phyloP scores from a whole-genome alignment of 2,888 invertebrate species.

The Loripinus fragilis region DNA sequence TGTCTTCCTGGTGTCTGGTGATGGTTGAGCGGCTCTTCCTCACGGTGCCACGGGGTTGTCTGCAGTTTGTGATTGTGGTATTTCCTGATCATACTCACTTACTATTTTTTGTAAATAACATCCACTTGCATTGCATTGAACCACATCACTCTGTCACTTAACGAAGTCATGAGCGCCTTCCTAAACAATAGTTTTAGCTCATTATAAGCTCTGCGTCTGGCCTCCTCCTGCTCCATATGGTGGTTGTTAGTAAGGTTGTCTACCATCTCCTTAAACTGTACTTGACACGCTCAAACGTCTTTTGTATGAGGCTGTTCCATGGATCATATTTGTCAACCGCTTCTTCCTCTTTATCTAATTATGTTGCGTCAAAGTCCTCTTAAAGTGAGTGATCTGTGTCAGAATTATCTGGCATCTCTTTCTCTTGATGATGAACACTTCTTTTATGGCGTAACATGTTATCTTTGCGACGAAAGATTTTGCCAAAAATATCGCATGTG shows the following conservation, averaged over 20 bases:
- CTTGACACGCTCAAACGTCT: neutral
- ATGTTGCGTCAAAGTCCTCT: neutral
- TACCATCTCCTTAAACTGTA: neutral
- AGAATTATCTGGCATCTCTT: neutral
- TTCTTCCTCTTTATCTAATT: neutral
- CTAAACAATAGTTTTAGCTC: neutral
- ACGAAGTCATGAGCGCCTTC: neutral
- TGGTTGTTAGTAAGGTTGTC: neutral
- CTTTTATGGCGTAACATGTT: slow-evolving; percentile 13
- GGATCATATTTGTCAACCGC: too few species aligned
- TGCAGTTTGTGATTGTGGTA: too few species aligned
- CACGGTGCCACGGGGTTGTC: too few species aligned
- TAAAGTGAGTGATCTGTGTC: neutral
- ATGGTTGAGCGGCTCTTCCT: too few species aligned
- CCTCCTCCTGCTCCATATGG: neutral
- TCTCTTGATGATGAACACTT: neutral
- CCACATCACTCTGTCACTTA: slow-evolving; percentile 10
- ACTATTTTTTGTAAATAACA: slow-evolving; percentile 1
- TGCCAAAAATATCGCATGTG: slow-evolving; percentile 7
- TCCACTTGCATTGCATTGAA: slow-evolving; percentile 2
- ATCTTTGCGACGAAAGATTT: neutral
- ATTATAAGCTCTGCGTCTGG: neutral
- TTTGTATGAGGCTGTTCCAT: slow-evolving; percentile 1
- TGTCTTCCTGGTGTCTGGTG: too few species aligned
- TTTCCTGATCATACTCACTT: too few species aligned